Conservation (phyloP, 2,888 invertebrate genomes). For the Platynereis dumerilii region DNA sequence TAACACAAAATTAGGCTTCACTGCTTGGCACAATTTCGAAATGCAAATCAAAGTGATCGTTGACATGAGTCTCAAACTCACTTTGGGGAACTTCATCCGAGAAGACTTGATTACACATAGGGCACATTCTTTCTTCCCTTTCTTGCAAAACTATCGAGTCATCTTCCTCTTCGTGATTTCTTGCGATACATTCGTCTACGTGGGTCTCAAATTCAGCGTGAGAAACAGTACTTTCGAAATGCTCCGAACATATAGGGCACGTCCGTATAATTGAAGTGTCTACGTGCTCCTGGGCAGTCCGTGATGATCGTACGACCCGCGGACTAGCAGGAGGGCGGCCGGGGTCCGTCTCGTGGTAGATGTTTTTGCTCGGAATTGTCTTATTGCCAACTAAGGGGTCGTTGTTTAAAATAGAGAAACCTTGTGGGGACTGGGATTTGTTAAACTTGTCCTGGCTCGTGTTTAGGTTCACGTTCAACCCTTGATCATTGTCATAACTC, state of each 20-base stretch:
- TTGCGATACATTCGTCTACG: constrained; percentile 51
- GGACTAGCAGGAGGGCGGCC: not conserved
- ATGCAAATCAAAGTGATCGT: constrained; percentile 46
- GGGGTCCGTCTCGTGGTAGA: constrained; percentile 13
- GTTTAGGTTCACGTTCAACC: constrained; percentile 13
- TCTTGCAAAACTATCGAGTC: constrained; percentile 24
- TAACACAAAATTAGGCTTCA: too few relatives aligned
- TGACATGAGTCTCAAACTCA: constrained; percentile 51
- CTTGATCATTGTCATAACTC: constrained; percentile 15
- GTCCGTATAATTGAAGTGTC: not conserved
- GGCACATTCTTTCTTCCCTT: constrained; percentile 39
- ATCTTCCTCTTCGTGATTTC: constrained; percentile 25
- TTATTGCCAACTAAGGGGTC: constrained; percentile 12
- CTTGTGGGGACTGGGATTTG: not conserved
- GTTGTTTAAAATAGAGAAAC: constrained; percentile 12
- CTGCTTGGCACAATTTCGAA: too few relatives aligned
- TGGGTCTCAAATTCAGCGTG: constrained; percentile 54
- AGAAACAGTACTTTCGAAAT: constrained; percentile 42
- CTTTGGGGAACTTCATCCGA: constrained; percentile 40
- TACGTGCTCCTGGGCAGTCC: not conserved
- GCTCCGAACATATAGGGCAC: constrained; percentile 48
- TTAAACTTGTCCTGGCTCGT: not conserved
- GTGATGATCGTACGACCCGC: not conserved
- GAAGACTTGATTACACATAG: constrained; percentile 49
- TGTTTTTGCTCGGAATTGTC: constrained; percentile 11